Conservation (phyloP, 2,888 invertebrate species). For the Trichogramma dendrolimi region DNA sequence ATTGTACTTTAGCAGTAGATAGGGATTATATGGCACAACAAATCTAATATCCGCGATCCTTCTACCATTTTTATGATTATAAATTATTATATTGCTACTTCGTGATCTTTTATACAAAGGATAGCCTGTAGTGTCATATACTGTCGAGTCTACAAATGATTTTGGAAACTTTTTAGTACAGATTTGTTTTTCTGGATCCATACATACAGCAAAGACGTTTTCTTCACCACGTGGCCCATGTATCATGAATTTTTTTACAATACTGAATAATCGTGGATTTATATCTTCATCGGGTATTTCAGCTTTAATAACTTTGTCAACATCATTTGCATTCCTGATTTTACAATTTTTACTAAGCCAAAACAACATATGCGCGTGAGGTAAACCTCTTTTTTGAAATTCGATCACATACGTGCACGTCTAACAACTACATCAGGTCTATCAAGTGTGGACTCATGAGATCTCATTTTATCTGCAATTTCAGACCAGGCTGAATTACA, state of each 20-base stretch:
- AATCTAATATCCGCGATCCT: not conserved
- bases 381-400: constrained; percentile 39
- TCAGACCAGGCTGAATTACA: constrained; percentile 41
- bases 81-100: not conserved
- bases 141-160: not conserved
- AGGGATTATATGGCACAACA: constrained; percentile 4
- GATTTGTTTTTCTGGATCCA: not conserved
- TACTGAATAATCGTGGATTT: constrained; percentile 15
- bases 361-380: constrained; percentile 18
- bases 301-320: constrained; percentile 21
- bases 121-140: not conserved
- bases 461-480: constrained; percentile 39
- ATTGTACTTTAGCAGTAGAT: constrained; percentile 3
- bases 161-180: constrained; percentile 1
- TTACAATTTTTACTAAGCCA: constrained; percentile 22
- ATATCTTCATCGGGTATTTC: constrained; percentile 22
- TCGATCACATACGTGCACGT: not conserved
- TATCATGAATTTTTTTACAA: constrained; percentile 27
- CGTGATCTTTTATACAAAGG: not conserved
- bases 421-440: constrained; percentile 42
- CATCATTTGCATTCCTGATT: constrained; percentile 35
- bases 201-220: not conserved
- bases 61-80: not conserved
- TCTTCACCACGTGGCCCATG: constrained; percentile 8
- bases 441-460: constrained; percentile 35